Percentiles rank a stretch among this genome's conserved stretches.
These are phyloP conservation scores for Drosophila pegasa DNA, from an alignment of 2,888 invertebrate species.

Conservation along the genomic window DNA sequence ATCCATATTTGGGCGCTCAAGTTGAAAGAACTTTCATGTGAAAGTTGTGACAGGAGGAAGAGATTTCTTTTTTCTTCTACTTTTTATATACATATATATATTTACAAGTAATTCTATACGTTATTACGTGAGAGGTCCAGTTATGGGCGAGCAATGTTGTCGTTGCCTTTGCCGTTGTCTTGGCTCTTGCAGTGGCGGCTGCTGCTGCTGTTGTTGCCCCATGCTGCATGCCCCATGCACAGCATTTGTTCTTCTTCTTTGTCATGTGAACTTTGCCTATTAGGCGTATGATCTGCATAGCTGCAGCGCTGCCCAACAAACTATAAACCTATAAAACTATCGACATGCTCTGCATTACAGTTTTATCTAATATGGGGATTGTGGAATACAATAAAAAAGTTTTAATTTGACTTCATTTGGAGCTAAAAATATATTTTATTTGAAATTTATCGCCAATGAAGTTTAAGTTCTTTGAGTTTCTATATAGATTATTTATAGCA, in stretches of 20 bases:
- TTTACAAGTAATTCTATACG: constrained; percentile 74
- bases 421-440: constrained; percentile 1
- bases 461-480: neutral
- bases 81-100: constrained; percentile 20
- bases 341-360: neutral
- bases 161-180: constrained; percentile 46
- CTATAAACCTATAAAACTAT: neutral
- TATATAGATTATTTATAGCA: too few relatives aligned
- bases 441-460: neutral
- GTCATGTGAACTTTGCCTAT: constrained; percentile 74
- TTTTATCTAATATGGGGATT: neutral
- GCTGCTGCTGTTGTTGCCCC: constrained; percentile 34
- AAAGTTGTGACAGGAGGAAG: constrained; percentile 80
- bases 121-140: constrained; percentile 81
- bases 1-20: constrained; percentile 79
- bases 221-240: constrained; percentile 36
- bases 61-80: constrained; percentile 49
- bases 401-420: neutral
- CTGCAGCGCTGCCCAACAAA: neutral
- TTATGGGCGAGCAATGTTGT: constrained; percentile 75
- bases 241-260: constrained; percentile 23
- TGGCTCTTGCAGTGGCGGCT: too few relatives aligned
- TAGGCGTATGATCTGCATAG: constrained; percentile 54
- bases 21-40: constrained; percentile 82
- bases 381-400: neutral